These are phyloP conservation scores for Clusia tigrina DNA, from an alignment of 2,888 invertebrate species.

Conservation along the genomic window DNA sequence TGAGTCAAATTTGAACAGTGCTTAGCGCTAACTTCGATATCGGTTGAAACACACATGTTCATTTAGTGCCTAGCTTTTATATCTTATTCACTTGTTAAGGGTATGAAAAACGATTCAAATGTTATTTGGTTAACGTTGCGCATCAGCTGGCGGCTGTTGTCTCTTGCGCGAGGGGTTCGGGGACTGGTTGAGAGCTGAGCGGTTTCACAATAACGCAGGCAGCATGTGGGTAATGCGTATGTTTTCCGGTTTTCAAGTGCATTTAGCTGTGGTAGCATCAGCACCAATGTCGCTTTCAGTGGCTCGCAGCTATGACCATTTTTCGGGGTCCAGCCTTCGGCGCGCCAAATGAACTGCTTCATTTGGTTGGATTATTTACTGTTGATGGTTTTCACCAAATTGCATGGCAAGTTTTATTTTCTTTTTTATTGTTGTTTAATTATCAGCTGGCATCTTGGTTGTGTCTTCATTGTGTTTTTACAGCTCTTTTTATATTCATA, in stretches of 20 bases:
- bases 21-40: neutral
- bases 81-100: neutral
- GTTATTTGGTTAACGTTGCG: neutral
- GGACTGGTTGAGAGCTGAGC: no score
- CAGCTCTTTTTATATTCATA: no score
- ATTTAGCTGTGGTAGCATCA: no score
- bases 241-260: neutral
- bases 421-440: neutral
- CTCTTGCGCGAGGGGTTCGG: neutral
- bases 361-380: no score
- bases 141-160: neutral
- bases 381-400: no score
- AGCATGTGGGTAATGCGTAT: neutral
- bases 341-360: no score
- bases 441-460: neutral
- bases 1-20: slow-evolving; percentile 5
- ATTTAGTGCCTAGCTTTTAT: no score
- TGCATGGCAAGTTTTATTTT: neutral
- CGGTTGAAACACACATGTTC: neutral
- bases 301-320: neutral
- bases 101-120: neutral
- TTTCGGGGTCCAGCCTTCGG: neutral
- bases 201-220: no score
- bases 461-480: no score
- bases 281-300: neutral